A percentile compares a stretch with the other conserved stretches of the same genome.
These are phyloP conservation scores for Cacoxenus indagator DNA, from an alignment of 2,888 invertebrate genomes.

Conservation along the genomic window DNA sequence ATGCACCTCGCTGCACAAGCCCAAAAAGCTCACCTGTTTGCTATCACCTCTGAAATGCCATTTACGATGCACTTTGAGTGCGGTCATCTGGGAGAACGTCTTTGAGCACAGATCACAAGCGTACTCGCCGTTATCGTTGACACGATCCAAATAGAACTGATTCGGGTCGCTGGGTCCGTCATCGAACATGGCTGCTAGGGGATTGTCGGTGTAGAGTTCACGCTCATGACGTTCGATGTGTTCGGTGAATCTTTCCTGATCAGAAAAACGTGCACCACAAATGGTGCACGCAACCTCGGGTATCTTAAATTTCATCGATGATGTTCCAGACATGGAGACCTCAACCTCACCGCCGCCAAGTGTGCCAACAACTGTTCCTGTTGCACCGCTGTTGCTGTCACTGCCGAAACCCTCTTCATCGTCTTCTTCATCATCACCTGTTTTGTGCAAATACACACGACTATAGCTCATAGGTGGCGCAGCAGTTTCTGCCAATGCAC, in stretches of 20 bases:
- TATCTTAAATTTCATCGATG: slow-evolving; percentile 52
- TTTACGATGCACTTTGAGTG: slow-evolving; percentile 71
- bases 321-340: slow-evolving; percentile 17
- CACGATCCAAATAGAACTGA: slow-evolving; percentile 67
- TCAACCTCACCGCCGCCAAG: slow-evolving; percentile 36
- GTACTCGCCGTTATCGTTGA: slow-evolving; percentile 69
- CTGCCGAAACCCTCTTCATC: slow-evolving; percentile 36
- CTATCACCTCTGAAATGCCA: slow-evolving; percentile 72
- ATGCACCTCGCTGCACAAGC: slow-evolving; percentile 67
- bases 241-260: slow-evolving; percentile 69
- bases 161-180: slow-evolving; percentile 69
- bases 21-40: slow-evolving; percentile 71
- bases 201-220: slow-evolving; percentile 68
- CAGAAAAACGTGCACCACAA: slow-evolving; percentile 68
- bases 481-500: slow-evolving; percentile 41
- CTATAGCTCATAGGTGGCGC: not conserved
- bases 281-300: slow-evolving; percentile 69
- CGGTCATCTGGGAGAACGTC: slow-evolving; percentile 70
- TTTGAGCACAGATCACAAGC: slow-evolving; percentile 71
- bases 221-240: slow-evolving; percentile 70
- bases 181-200: slow-evolving; percentile 70
- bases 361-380: slow-evolving; percentile 33
- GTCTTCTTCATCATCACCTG: slow-evolving; percentile 60
- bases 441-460: slow-evolving; percentile 54
- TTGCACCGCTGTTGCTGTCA: slow-evolving; percentile 25